Percentiles rank a stretch among this genome's conserved stretches.
These are phyloP conservation scores for Ylistrum balloti DNA, from an alignment of 1,140 invertebrate species.

Conservation along the genomic window DNA sequence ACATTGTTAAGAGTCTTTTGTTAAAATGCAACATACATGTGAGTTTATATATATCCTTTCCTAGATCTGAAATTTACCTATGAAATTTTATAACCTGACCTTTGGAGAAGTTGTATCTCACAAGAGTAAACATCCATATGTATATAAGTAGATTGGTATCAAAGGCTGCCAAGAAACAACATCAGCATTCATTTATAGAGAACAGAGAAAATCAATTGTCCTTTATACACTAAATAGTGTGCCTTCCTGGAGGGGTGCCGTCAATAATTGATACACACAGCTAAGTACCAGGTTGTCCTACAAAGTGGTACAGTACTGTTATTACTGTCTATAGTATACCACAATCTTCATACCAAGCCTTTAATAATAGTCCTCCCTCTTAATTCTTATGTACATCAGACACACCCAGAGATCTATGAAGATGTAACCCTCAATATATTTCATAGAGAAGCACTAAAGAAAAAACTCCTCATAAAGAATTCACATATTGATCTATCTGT, in stretches of 20 bases:
- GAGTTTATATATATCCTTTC: too few relatives aligned
- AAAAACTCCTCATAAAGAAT: conserved; percentile 21
- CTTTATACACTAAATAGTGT: conserved; percentile 24
- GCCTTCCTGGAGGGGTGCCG: background rate
- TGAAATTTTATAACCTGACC: background rate
- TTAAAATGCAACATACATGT: too few relatives aligned
- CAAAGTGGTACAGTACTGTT: background rate
- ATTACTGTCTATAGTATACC: background rate
- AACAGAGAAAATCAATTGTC: conserved; percentile 34
- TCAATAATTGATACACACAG: conserved; percentile 35
- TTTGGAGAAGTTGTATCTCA: background rate
- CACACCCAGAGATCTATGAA: background rate
- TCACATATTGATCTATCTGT: background rate
- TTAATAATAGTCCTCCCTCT: background rate
- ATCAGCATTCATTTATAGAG: background rate
- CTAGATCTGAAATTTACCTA: background rate
- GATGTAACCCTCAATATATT: conserved; percentile 15
- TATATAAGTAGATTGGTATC: background rate
- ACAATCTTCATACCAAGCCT: background rate
- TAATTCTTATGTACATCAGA: background rate
- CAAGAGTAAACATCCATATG: background rate
- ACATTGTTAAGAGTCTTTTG: too few relatives aligned
- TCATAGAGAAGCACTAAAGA: background rate
- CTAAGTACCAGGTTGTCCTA: background rate
- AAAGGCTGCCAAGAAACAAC: conserved; percentile 31